Base-by-base conservation (phyloP, 2,113 vertebrate species). In the Beaufortia kweichowensis region DNA sequence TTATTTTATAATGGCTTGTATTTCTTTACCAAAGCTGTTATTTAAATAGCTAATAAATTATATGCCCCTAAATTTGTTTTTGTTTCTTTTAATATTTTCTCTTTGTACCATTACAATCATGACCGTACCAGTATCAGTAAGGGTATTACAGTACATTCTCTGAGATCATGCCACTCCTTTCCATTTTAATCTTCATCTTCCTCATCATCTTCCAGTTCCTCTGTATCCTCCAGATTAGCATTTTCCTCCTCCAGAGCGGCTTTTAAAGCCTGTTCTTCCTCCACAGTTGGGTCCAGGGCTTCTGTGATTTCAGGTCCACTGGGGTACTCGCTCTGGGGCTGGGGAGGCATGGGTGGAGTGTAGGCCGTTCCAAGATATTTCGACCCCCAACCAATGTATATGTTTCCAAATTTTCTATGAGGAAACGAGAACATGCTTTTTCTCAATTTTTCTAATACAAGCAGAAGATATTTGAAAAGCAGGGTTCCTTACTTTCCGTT, bases 311-410 rank as follows among this genome's bases (percentile, higher is more conserved):
- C 96, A 0, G 93, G 90, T 19, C 91, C 94, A 0, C 74, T 91
- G 23, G 89, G 84, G 31, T 94, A 96, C 81, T 98, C 96, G 0
- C 15, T 66, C 70, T 92, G 92, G 28, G 90, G 93, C 0, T 62
- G 61, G 0, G 85, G 91, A 21, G 89, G 94, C 12, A 89, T 15
- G 0, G 85, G 19, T 0, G 96, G 95, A 28, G 46, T 87, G 81
- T 93, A 94, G 61, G 85, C 90, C 10, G 91, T 92, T 0, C 90
- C 88, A 21, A 80, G 83, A 68, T 93, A 96, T 86, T 98, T 98
- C 83, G 93, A 85, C 55, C 97, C 97, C 96, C 97, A 98, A 71
- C 97, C 97, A 57, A 98, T 81, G 80, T 98, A 98, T 53, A 98
- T 87, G 85, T 98, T 98, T 53, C 94, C 95, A 90, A 91, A 92